phyloP scores from a whole-genome alignment of 2,797 vertebrate species.

The Notolabrus celidotus region DNA sequence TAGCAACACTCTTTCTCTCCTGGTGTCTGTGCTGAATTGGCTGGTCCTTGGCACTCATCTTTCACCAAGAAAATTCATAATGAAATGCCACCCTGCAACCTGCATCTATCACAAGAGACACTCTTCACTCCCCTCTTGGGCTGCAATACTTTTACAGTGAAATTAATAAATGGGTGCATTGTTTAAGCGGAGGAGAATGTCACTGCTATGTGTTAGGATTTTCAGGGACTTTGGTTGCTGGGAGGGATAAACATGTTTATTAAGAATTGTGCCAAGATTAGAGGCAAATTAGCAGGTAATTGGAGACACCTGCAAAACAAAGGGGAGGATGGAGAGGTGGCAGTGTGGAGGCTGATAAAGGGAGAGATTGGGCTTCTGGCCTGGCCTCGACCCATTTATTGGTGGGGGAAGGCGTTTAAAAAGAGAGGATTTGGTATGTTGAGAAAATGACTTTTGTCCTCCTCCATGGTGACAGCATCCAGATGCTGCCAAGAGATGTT shows the following conservation, averaged over 20 bases:
- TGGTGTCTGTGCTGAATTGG: conserved; percentile 92
- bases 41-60: conserved; percentile 97
- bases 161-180: conserved; percentile 87
- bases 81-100: conserved; percentile 96
- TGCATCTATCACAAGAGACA: conserved; percentile 88
- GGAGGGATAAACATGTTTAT: conserved; percentile 63
- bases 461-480: conserved; percentile 89
- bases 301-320: conserved; percentile 90
- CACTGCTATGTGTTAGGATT: conserved; percentile 33
- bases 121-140: conserved; percentile 56
- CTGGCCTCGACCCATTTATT: conserved; percentile 86
- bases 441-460: conserved; percentile 90
- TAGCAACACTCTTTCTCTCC: conserved; percentile 97
- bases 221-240: conserved; percentile 44
- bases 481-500: conserved; percentile 94
- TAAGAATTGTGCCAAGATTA: conserved; percentile 75
- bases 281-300: conserved; percentile 89
- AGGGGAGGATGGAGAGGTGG: conserved; percentile 84
- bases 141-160: conserved; percentile 43
- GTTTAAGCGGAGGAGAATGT: conserved; percentile 70
- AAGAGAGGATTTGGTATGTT: conserved; percentile 83
- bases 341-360: conserved; percentile 81
- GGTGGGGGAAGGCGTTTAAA: conserved; percentile 80
- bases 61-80: conserved; percentile 94
- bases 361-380: conserved; percentile 75